Conservation (phyloP, 2,113 vertebrate species). For the Acanthochromis polyacanthus region DNA sequence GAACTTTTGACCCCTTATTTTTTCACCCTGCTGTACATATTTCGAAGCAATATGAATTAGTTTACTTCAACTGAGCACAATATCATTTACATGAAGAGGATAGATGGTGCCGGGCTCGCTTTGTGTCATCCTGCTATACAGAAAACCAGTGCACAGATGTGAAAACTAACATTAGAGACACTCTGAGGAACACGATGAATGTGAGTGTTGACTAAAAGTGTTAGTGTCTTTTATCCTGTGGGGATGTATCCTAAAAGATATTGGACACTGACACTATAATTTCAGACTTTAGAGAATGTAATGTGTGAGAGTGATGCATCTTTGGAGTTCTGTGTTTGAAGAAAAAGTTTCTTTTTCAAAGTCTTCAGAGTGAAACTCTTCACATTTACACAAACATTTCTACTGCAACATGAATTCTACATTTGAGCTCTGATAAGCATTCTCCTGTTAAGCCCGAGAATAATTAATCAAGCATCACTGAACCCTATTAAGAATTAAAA, state of each 20-base stretch:
- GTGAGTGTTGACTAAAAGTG: too few relatives aligned
- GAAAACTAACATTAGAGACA: too few relatives aligned
- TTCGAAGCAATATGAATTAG: slow-evolving; percentile 26
- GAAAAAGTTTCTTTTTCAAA: neutral
- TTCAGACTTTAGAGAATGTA: too few relatives aligned
- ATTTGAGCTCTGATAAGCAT: slow-evolving; percentile 3
- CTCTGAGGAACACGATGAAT: too few relatives aligned
- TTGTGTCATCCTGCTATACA: too few relatives aligned
- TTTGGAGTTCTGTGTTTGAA: neutral
- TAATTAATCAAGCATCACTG: slow-evolving; percentile 41
- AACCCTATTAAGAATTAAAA: slow-evolving; percentile 35
- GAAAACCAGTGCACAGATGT: too few relatives aligned
- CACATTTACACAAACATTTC: neutral
- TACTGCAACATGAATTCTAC: neutral
- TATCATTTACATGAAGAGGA: neutral
- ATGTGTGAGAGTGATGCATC: too few relatives aligned
- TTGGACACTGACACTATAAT: too few relatives aligned
- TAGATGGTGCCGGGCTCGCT: too few relatives aligned
- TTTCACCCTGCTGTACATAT: slow-evolving; percentile 17
- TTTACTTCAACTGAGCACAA: neutral
- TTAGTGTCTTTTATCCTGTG: too few relatives aligned
- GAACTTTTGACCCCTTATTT: slow-evolving; percentile 36
- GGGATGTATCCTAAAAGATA: too few relatives aligned
- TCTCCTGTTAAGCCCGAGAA: neutral
- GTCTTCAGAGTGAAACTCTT: neutral